Evolutionary conservation across 1,140 invertebrate species (phyloP).

Genomic region (Drosophila eugracilis): DNA sequence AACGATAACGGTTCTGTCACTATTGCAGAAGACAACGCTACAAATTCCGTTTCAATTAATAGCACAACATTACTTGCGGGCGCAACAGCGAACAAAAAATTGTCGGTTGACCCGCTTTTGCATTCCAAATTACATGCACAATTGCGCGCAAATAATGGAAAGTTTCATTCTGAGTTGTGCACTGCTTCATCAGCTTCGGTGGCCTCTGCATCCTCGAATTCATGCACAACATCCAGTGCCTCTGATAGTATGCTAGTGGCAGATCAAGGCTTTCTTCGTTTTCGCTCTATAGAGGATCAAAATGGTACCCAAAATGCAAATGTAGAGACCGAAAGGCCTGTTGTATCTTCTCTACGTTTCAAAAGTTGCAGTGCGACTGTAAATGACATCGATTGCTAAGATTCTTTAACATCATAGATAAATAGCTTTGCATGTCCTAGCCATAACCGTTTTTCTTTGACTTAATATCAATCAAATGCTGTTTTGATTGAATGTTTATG

Average conservation of each 20-base stretch:
- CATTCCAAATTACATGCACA: constrained; percentile 24
- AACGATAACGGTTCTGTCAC: constrained; percentile 32
- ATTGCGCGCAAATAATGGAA: constrained; percentile 46
- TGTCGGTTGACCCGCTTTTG: constrained; percentile 18
- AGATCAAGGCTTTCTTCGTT: constrained; percentile 93
- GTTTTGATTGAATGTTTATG: constrained; percentile 41
- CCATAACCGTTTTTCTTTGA: constrained; percentile 6
- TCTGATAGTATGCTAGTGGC: constrained; percentile 91
- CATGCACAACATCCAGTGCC: constrained; percentile 48
- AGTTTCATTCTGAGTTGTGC: constrained; percentile 20
- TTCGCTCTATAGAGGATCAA: constrained; percentile 88
- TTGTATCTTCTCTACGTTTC: constrained; percentile 34
- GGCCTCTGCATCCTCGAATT: constrained; percentile 37
- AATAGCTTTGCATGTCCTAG: constrained; percentile 17
- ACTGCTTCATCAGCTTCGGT: constrained; percentile 22
- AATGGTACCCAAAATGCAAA: constrained; percentile 33
- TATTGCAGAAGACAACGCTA: constrained; percentile 27
- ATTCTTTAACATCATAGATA: not conserved
- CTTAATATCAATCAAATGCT: constrained; percentile 14
- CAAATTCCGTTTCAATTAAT: constrained; percentile 16
- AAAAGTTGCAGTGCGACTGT: constrained; percentile 47
- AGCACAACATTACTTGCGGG: constrained; percentile 1
- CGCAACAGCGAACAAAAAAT: constrained; percentile 18
- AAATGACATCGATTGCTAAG: constrained; percentile 46
- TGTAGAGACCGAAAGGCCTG: constrained; percentile 10